Evolutionary conservation across 2,113 vertebrate species (phyloP).

Genomic region (Rhegmatorhina hoffmannsi): DNA sequence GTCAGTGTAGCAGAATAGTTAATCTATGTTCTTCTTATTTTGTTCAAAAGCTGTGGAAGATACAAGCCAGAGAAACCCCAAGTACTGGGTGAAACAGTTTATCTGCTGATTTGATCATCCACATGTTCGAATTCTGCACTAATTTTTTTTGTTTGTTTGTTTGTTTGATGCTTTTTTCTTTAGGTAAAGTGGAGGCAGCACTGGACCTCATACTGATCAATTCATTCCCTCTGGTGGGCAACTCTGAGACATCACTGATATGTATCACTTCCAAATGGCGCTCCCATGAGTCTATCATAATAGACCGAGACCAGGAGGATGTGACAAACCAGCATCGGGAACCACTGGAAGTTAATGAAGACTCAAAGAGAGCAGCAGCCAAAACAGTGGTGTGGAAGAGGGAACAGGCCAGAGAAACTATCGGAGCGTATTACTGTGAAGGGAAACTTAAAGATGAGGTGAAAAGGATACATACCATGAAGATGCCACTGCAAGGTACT

Average conservation of each 20-base stretch:
- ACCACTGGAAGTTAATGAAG: slow-evolving; percentile 75
- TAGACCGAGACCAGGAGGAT: slow-evolving; percentile 80
- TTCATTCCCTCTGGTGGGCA: slow-evolving; percentile 83
- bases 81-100: neutral
- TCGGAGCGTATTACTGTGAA: slow-evolving; percentile 86
- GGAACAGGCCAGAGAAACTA: slow-evolving; percentile 80
- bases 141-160: neutral
- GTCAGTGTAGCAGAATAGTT: neutral
- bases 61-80: neutral
- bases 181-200: slow-evolving; percentile 77
- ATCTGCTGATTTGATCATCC: neutral
- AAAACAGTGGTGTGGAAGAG: slow-evolving; percentile 84
- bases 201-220: slow-evolving; percentile 87
- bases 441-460: slow-evolving; percentile 76
- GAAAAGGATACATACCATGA: slow-evolving; percentile 83
- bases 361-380: slow-evolving; percentile 74
- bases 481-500: slow-evolving; percentile 86
- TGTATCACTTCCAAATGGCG: slow-evolving; percentile 85
- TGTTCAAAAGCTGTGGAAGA: neutral
- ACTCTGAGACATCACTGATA: slow-evolving; percentile 79
- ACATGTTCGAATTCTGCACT: neutral
- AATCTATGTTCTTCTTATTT: neutral
- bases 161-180: neutral
- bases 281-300: slow-evolving; percentile 69
- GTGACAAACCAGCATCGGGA: slow-evolving; percentile 76